phyloP scores from a whole-genome alignment of 2,113 vertebrate genomes.

The Scolopax mira region DNA sequence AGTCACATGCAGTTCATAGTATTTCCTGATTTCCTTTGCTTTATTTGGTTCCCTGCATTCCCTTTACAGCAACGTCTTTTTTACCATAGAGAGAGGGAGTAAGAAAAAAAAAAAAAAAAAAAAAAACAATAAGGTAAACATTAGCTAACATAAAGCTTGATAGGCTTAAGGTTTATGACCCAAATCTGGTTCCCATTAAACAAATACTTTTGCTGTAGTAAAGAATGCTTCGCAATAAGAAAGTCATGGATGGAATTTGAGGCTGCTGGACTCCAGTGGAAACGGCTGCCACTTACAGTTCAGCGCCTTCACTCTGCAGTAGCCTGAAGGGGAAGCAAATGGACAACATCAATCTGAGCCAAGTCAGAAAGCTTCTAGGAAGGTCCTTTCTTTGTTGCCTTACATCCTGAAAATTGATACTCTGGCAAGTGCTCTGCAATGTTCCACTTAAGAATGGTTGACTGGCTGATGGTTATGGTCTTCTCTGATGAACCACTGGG shows the following conservation, averaged over 20 bases:
- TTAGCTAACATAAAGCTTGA: slow-evolving; percentile 72
- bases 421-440: not conserved
- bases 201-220: slow-evolving; percentile 23
- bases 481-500: not conserved
- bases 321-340: not conserved
- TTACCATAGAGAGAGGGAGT: not conserved
- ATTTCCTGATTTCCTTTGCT: slow-evolving; percentile 68
- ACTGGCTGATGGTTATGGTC: not conserved
- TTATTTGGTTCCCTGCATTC: slow-evolving; percentile 67
- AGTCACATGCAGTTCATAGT: slow-evolving; percentile 70
- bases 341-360: not conserved
- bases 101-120: not conserved
- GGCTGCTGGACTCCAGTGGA: not conserved
- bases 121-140: slow-evolving; percentile 76
- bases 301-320: not conserved
- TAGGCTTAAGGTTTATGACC: slow-evolving; percentile 70
- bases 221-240: slow-evolving; percentile 57
- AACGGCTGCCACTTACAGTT: not conserved
- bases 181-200: slow-evolving; percentile 69
- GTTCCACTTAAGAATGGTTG: not conserved
- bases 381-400: not conserved
- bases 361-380: not conserved
- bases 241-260: slow-evolving; percentile 51
- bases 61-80: slow-evolving; percentile 59
- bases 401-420: not conserved